Percentiles rank a stretch among this genome's conserved stretches.
Evolutionary conservation across 2,113 vertebrate species (phyloP).

Genomic region (Ceyx cyanopectus): DNA sequence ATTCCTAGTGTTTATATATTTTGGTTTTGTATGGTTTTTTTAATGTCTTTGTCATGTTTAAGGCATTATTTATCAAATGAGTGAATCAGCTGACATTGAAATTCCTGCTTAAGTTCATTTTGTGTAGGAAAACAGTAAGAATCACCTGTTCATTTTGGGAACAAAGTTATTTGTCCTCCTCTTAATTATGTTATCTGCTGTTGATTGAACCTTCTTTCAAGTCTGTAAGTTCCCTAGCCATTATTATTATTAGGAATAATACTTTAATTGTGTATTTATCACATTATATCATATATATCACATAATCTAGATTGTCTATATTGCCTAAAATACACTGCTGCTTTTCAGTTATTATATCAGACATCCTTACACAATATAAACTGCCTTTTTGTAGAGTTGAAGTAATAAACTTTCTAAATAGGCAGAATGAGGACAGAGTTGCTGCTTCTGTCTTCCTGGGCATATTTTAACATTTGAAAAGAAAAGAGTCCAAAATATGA

Average conservation of each 20-base stretch:
- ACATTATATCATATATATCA: background rate
- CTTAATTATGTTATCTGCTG: background rate
- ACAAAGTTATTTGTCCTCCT: background rate
- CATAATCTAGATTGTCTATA: background rate
- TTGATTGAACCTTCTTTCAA: background rate
- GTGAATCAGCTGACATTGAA: background rate
- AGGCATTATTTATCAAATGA: background rate
- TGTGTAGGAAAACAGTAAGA: background rate
- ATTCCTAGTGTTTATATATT: background rate
- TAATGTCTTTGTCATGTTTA: background rate
- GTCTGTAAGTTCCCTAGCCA: background rate
- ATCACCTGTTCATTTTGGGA: background rate
- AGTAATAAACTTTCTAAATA: slow-evolving; percentile 30
- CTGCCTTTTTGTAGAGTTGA: slow-evolving; percentile 24
- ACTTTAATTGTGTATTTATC: background rate
- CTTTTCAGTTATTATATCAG: background rate
- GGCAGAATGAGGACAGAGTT: slow-evolving; percentile 58
- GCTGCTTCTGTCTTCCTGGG: slow-evolving; percentile 19
- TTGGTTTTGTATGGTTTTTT: background rate
- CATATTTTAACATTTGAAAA: slow-evolving; percentile 13
- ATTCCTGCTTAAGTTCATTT: background rate
- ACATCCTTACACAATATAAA: background rate
- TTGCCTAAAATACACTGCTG: background rate
- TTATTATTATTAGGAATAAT: background rate
- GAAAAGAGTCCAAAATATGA: slow-evolving; percentile 22